Percentiles rank a stretch among this genome's conserved stretches.
Conservation (phyloP, 2,888 invertebrate species). For the Idaea aversata region DNA sequence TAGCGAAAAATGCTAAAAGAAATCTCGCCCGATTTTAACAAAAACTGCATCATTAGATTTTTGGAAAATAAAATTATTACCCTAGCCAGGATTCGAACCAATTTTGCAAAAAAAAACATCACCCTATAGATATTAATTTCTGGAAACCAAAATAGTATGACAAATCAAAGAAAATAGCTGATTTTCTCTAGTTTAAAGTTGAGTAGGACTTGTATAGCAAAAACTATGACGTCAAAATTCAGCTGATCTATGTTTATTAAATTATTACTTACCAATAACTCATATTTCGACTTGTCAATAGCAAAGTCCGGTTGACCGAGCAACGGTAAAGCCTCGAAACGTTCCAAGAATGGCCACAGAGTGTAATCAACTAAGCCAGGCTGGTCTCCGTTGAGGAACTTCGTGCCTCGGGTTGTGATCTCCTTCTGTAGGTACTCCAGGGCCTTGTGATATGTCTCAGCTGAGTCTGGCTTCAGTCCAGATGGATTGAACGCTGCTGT, state of each 20-base stretch:
- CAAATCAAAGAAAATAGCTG: too few relatives aligned
- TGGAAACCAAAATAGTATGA: too few relatives aligned
- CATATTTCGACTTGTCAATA: slow-evolving; percentile 83
- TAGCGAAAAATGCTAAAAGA: too few relatives aligned
- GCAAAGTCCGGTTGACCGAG: slow-evolving; percentile 82
- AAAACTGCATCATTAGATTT: too few relatives aligned
- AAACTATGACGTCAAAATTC: slow-evolving; percentile 2
- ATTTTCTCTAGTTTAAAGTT: too few relatives aligned
- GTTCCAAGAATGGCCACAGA: slow-evolving; percentile 93
- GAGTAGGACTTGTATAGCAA: too few relatives aligned
- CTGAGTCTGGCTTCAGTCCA: slow-evolving; percentile 55
- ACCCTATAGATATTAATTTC: too few relatives aligned
- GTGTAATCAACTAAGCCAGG: slow-evolving; percentile 91
- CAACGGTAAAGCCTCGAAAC: slow-evolving; percentile 77
- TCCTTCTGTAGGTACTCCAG: slow-evolving; percentile 84
- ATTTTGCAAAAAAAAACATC: too few relatives aligned
- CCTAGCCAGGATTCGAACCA: too few relatives aligned
- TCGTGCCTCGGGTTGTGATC: slow-evolving; percentile 80
- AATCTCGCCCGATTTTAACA: too few relatives aligned
- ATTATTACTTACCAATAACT: slow-evolving; percentile 81
- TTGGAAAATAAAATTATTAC: too few relatives aligned
- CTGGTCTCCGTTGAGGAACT: slow-evolving; percentile 83
- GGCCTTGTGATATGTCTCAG: slow-evolving; percentile 78
- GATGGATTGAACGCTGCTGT: slow-evolving; percentile 70
- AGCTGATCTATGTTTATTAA: slow-evolving; percentile 1